Evolutionary conservation across 2,113 vertebrate species (phyloP).

Genomic region (Nesogale talazaci): DNA sequence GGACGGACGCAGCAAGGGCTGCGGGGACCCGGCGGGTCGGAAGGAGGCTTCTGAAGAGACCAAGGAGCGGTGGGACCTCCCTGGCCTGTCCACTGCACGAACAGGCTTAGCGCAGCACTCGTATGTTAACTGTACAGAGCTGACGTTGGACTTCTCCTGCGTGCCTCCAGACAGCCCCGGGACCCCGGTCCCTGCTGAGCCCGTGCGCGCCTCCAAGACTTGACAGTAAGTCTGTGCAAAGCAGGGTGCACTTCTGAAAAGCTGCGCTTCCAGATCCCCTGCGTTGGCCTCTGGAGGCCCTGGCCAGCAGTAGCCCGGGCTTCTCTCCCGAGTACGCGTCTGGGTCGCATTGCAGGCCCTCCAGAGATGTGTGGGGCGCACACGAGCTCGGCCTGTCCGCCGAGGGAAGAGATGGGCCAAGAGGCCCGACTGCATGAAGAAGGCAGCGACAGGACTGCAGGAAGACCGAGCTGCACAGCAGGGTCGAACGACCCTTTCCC

Average conservation of each 20-base stretch:
- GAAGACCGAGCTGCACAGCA: no score
- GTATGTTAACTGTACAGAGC: not conserved
- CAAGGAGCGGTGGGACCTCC: not conserved
- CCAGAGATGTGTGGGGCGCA: no score
- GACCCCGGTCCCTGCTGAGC: not conserved
- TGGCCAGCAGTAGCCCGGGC: not conserved
- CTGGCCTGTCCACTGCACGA: not conserved
- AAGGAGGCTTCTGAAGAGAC: not conserved
- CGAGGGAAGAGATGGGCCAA: no score
- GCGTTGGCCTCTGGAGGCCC: not conserved
- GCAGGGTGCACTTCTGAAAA: not conserved
- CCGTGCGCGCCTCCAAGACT: not conserved
- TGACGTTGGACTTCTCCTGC: not conserved
- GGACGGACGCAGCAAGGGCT: no score
- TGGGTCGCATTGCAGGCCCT: no score
- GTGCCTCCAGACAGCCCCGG: not conserved
- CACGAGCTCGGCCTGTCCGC: no score
- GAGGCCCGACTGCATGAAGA: no score
- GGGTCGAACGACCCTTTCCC: no score
- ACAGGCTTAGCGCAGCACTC: not conserved
- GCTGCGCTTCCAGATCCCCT: not conserved
- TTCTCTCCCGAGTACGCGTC: not conserved
- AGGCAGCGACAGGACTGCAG: no score
- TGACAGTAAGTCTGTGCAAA: not conserved
- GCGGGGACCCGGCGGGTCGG: no score